Evolutionary conservation across 2,888 invertebrate species (phyloP), one percentile per base, ranked within the genome.

Genomic region (Pyrrhopygopsis socrates): DNA sequence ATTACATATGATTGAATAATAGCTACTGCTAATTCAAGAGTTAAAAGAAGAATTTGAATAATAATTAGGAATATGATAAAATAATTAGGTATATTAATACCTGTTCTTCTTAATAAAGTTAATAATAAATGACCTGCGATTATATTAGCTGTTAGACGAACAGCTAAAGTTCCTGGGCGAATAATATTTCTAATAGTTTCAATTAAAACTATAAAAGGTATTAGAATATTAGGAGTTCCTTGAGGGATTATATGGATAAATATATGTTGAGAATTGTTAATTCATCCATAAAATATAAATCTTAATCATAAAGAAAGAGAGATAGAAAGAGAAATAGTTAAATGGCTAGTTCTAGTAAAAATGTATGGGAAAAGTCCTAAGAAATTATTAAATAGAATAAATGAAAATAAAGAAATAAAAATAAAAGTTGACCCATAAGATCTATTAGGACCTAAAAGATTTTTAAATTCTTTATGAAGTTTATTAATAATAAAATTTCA

Each of bases 101-200:
- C 96, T 20, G 96, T 97, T n/a, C n/a, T n/a, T n/a, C n/a, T n/a
- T n/a, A n/a, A n/a, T n/a, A n/a, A n/a, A n/a, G n/a, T n/a, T n/a
- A 99, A 96, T 95, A 99, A 91, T 96, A 99, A 95, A 96, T 99
- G 99, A 0, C 99, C 99, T 27, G 99, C 99, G 98, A 99, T 99
- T 98, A 99, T 99, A 98, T 99, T 99, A n/a, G 99, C 99, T 8
- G 98, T 98, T 97, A 99, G 95, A 89, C 99, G 99, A 83, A 99
- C 98, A 0, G 99, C 98, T 97, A 99, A 96, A 4, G 99, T 99
- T 96, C 98, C 97, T 0, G 99, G 99, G 18, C 99, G 99, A 96
- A 99, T 99, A 91, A 99, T 93, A 97, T 99, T 99, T 93, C 99
- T 99, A 97, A 99, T 98, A 54, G 98, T 98, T 98, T 99, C 99